These are phyloP conservation scores for Rotaria magnacalcarata DNA, from an alignment of 2,888 invertebrate species.

Conservation along the genomic window DNA sequence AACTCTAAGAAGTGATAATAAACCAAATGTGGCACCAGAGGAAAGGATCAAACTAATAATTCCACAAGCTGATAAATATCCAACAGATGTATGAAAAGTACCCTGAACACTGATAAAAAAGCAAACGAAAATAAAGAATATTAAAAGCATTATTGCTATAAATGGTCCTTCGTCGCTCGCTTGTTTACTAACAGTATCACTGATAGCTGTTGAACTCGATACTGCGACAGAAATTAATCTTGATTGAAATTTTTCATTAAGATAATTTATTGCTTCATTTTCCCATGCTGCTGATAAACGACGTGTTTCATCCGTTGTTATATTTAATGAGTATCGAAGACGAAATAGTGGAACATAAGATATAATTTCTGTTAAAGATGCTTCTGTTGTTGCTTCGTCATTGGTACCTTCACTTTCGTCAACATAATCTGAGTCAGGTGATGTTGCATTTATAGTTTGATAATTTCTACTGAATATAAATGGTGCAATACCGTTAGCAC, in stretches of 20 bases:
- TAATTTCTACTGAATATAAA: constrained; percentile 7
- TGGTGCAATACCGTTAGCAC: background rate
- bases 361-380: background rate
- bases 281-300: background rate
- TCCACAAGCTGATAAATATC: constrained; percentile 6
- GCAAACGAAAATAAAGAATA: background rate
- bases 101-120: constrained; percentile 19
- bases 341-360: constrained; percentile 2
- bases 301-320: background rate
- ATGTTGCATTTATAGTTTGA: background rate
- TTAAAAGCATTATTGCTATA: constrained; percentile 12
- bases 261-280: background rate
- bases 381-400: background rate
- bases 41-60: background rate
- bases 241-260: background rate
- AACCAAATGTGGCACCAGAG: constrained; percentile 22
- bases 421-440: background rate
- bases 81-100: constrained; percentile 10
- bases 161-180: background rate
- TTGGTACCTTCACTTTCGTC: background rate
- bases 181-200: background rate
- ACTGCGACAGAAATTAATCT: background rate
- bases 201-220: background rate
- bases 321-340: background rate
- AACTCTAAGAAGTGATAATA: background rate